Conservation (phyloP, 1,140 invertebrate genomes). For the Dendroctonus valens region DNA sequence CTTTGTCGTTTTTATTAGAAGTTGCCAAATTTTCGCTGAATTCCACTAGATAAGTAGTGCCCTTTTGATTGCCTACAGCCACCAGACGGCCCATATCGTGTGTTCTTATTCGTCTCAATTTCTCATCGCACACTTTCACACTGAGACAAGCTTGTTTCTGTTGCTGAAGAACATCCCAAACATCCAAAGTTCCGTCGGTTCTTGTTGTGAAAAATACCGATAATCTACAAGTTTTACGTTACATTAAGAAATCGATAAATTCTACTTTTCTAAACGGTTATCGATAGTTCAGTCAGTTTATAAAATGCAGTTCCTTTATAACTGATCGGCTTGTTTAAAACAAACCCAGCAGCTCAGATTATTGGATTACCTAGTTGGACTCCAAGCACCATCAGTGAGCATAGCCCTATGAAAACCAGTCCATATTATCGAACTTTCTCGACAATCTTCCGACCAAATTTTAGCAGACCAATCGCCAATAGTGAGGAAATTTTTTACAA, state of each 20-base stretch:
- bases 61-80: constrained; percentile 80
- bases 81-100: constrained; percentile 70
- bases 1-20: constrained; percentile 85
- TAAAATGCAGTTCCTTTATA: too few relatives aligned
- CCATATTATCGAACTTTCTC: constrained; percentile 88
- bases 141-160: constrained; percentile 82
- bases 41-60: constrained; percentile 81
- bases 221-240: constrained; percentile 59
- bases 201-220: constrained; percentile 87
- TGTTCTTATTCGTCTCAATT: constrained; percentile 55
- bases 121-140: constrained; percentile 73
- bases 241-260: too few relatives aligned
- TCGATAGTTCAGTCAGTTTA: too few relatives aligned
- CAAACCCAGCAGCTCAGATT: too few relatives aligned
- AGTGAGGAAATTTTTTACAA: constrained; percentile 88
- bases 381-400: constrained; percentile 85
- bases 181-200: constrained; percentile 83
- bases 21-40: constrained; percentile 79
- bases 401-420: constrained; percentile 75
- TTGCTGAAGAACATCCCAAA: constrained; percentile 87
- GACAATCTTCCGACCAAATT: constrained; percentile 92
- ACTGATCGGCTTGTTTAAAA: too few relatives aligned
- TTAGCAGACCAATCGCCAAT: constrained; percentile 90
- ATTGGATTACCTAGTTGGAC: constrained; percentile 65
- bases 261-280: neutral